These are phyloP conservation scores for Egretta garzetta DNA, from an alignment of 2,113 vertebrate species.

Conservation along the genomic window DNA sequence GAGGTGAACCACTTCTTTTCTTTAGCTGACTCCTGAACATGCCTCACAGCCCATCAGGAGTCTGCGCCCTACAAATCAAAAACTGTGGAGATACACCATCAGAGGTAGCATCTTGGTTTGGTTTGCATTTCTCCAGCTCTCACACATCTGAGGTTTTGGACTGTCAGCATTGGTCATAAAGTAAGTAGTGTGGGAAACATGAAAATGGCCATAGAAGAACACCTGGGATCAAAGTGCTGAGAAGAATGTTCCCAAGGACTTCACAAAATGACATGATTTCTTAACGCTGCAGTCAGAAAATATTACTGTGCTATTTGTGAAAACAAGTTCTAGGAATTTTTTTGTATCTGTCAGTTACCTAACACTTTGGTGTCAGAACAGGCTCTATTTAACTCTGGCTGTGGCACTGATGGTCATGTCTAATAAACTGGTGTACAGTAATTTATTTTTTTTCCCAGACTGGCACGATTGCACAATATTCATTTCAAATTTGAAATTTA, in stretches of 20 bases:
- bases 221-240: not conserved
- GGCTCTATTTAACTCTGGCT: not conserved
- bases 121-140: not conserved
- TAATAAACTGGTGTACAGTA: not conserved
- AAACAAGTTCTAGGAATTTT: not conserved
- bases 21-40: not conserved
- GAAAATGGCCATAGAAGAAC: not conserved
- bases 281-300: not conserved
- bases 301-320: not conserved
- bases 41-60: not conserved
- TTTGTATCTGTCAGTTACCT: not conserved
- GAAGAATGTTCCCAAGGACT: not conserved
- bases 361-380: not conserved
- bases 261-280: not conserved
- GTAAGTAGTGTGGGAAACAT: not conserved
- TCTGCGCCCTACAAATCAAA: rapidly evolving
- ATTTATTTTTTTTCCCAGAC: not conserved
- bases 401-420: not conserved
- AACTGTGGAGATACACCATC: not conserved
- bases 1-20: not conserved
- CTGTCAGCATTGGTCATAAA: not conserved
- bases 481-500: conserved; percentile 35
- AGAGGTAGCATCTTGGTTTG: not conserved
- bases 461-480: not conserved
- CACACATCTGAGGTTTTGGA: not conserved